phyloP scores from a whole-genome alignment of 1,140 invertebrate genomes.

The Bombus polaris region DNA sequence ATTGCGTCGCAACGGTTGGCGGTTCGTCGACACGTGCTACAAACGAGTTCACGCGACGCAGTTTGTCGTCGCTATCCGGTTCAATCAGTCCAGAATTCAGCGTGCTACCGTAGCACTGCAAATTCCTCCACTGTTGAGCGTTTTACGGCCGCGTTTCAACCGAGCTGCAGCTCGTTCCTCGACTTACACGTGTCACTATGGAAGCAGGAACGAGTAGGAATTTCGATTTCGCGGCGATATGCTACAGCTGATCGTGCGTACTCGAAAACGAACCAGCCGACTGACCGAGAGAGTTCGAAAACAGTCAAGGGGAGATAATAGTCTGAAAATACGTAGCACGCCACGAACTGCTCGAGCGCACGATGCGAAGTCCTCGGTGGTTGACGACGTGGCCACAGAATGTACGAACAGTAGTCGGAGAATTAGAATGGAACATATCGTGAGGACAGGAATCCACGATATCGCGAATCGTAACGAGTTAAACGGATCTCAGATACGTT shows the following conservation, averaged over 20 bases:
- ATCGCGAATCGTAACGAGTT: conserved; percentile 53
- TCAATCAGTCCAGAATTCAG: conserved; percentile 11
- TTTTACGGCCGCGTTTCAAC: conserved; percentile 4
- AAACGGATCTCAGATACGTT: conserved; percentile 41
- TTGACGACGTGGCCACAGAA: conserved; percentile 41
- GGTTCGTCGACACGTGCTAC: not conserved
- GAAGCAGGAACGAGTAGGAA: conserved; percentile 28
- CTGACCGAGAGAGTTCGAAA: not conserved
- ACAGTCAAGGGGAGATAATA: not conserved
- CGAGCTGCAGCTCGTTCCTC: not conserved
- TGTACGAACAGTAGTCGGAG: conserved; percentile 29
- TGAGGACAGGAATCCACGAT: not conserved
- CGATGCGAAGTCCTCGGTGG: not conserved
- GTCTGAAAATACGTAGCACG: too few species aligned
- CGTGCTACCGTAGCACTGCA: not conserved
- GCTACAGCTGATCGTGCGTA: conserved; percentile 34
- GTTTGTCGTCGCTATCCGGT: not conserved
- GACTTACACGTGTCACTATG: conserved; percentile 10
- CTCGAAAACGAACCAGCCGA: conserved; percentile 18
- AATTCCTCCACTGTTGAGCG: not conserved
- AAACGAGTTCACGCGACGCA: conserved; percentile 9
- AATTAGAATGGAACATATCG: conserved; percentile 27
- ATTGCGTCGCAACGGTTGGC: not conserved
- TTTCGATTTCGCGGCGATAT: conserved; percentile 48
- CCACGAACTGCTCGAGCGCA: too few species aligned